Conservation (phyloP, 2,888 invertebrate species). For the Microctonus hyperodae region DNA sequence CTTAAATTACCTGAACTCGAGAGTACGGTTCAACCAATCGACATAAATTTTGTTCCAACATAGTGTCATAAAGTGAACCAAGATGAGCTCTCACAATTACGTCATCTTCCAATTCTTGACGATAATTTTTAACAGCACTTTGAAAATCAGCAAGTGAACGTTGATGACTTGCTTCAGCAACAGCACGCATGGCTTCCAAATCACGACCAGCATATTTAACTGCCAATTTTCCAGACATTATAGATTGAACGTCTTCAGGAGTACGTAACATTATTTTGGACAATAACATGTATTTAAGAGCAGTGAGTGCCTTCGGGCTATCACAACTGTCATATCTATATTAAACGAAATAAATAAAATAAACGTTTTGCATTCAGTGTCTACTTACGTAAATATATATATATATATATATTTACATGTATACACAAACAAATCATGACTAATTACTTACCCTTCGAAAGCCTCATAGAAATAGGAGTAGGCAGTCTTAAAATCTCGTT, state of each 20-base stretch:
- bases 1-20: slow-evolving; percentile 76
- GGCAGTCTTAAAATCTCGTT: slow-evolving; percentile 99
- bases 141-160: slow-evolving; percentile 98
- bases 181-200: slow-evolving; percentile 97
- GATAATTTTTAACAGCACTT: slow-evolving; percentile 83
- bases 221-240: slow-evolving; percentile 95
- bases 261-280: slow-evolving; percentile 98
- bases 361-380: background rate
- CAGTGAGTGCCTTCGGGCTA: slow-evolving; percentile 87
- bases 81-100: slow-evolving; percentile 97
- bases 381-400: slow-evolving; percentile 65
- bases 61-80: slow-evolving; percentile 95
- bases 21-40: slow-evolving; percentile 99
- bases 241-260: slow-evolving; percentile 94
- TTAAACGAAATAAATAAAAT: background rate
- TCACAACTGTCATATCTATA: slow-evolving; percentile 82
- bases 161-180: slow-evolving; percentile 95
- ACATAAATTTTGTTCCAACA: slow-evolving; percentile 99
- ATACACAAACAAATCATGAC: background rate
- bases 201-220: slow-evolving; percentile 95
- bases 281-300: slow-evolving; percentile 98
- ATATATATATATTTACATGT: slow-evolving; percentile 15
- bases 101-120: slow-evolving; percentile 91
- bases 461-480: slow-evolving; percentile 99
- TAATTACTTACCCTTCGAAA: slow-evolving; percentile 84